Evolutionary conservation across 2,888 invertebrate species (phyloP), one percentile per base, ranked within the genome.

Genomic region (Drosophila tanythrix): DNA sequence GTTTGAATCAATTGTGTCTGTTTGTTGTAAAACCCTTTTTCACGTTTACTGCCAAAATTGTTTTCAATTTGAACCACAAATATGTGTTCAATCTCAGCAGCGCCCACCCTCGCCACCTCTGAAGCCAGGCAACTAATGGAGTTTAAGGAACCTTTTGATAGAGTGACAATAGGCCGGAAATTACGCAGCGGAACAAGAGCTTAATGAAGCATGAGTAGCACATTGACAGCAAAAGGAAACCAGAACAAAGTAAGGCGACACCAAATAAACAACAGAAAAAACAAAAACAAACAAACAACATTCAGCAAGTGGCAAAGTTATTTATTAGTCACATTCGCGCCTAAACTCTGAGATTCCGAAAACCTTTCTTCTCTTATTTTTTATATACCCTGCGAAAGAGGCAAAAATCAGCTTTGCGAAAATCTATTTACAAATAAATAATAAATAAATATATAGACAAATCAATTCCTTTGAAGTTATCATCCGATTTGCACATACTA

Each of bases 161-260:
- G 79, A 89, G 76, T 81, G 89, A 88, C 88, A 88, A 87, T 73
- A 52, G 82, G 65, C 67, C 62, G 65, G 64, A 70, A 80, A 78
- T 70, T 70, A 72, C 72, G 66, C 66, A 74, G 53, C 63, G 81
- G 78, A 90, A 74, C 79, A 76, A 72, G 82, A 83, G 89, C 81
- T 89, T 90, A 88, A 88, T 88, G 88, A 89, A 88, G 88, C 83
- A 82, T 78, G 80, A 74, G 58, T 60, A 68, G 68, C 56, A 73
- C 73, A 81, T 70, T 66, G 70, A 70, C 81, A 72, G 18, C 33
- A 43, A 53, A 55, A 38, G 36, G 57, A 74, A 83, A 71, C 70
- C 74, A 69, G 76, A 79, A 76, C 77, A 73, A 86, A 81, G 70
- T 57, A 79, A 64, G 53, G 18, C 27, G 50, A 40, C 40, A 67